Conservation (phyloP, 2,113 vertebrate species). For the Thamnaconus septentrionalis region DNA sequence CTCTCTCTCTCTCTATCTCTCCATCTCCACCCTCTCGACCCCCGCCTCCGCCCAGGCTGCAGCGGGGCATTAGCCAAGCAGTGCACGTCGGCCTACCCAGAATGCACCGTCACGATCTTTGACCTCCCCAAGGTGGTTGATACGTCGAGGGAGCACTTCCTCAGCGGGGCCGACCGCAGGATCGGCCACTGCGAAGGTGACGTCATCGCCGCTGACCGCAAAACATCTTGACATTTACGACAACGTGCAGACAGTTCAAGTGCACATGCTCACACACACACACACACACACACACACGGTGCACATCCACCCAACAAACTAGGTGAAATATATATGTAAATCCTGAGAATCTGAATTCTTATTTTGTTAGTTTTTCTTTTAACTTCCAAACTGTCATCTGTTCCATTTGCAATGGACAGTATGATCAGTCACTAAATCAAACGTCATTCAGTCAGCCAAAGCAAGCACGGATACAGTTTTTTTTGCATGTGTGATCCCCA, state of each 20-base stretch:
- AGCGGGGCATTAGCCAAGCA: conserved; percentile 85
- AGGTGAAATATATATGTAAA: too few relatives aligned
- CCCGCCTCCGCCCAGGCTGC: conserved; percentile 74
- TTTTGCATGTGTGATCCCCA: too few relatives aligned
- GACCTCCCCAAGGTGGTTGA: conserved; percentile 82
- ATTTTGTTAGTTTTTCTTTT: too few relatives aligned
- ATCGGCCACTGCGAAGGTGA: conserved; percentile 82
- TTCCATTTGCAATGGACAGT: too few relatives aligned
- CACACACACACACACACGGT: neutral
- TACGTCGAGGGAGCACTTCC: conserved; percentile 73
- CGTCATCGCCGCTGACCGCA: neutral
- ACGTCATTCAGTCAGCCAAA: too few relatives aligned
- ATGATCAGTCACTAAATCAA: too few relatives aligned
- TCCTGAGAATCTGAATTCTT: too few relatives aligned
- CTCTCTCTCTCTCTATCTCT: conserved; percentile 4
- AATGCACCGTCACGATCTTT: conserved; percentile 80
- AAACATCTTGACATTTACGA: conserved; percentile 24
- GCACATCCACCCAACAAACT: neutral
- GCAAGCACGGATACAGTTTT: too few relatives aligned
- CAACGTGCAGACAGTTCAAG: neutral
- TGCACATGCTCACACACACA: neutral
- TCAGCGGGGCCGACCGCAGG: conserved; percentile 49
- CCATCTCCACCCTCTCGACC: neutral
- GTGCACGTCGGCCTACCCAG: conserved; percentile 79
- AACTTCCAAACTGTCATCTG: too few relatives aligned